Base-by-base conservation (phyloP, 2,797 vertebrate species). In the Intellagama lesueurii region DNA sequence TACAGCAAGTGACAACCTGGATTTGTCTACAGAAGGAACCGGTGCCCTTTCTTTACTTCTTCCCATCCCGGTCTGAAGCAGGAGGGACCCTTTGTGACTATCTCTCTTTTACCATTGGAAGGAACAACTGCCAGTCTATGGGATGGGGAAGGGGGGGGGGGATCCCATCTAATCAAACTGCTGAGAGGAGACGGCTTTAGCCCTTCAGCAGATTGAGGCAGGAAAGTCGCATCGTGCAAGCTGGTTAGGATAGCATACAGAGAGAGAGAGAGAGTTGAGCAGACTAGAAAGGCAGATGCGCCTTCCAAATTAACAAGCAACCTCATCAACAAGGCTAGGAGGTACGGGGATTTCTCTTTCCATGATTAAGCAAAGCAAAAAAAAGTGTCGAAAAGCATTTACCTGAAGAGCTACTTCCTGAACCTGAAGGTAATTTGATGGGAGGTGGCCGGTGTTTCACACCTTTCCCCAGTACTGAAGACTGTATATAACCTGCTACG, bases 371-470 rank as follows among this genome's bases (percentile, higher is more conserved):
- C 26, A 56, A 68, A 88, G 93, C 26, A 64, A 86, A 30, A 88
- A 1, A 22, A 84, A 81, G 0, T 5, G 78, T 60, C 5, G 30
- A 68, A 93, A 64, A 91, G 49, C 73, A 84, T 84, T 95, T 97
- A 98, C 97, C 97, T 97, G 98, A 96, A 92, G 97, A 96, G 93
- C 96, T 97, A 96, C 96, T 97, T 96, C 98, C 97, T 93, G 98
- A 98, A 95, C 97, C 97, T 92, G 98, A 97, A 93, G 98, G 98
- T 95, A 99, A 98, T 97, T 99, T 99, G 95, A 99, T 99, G 83
- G 99, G 99, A 94, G 99, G 98, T 75, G 99, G 99, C 92, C 98
- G 97, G 95, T 99, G 98, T 96, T 99, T 99, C 92, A 98, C 98
- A 89, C 98, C 98, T 96, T 99, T 99, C 76, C 99, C 99, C 94